phyloP scores from a whole-genome alignment of 2,888 invertebrate genomes.

The Timandra comae region DNA sequence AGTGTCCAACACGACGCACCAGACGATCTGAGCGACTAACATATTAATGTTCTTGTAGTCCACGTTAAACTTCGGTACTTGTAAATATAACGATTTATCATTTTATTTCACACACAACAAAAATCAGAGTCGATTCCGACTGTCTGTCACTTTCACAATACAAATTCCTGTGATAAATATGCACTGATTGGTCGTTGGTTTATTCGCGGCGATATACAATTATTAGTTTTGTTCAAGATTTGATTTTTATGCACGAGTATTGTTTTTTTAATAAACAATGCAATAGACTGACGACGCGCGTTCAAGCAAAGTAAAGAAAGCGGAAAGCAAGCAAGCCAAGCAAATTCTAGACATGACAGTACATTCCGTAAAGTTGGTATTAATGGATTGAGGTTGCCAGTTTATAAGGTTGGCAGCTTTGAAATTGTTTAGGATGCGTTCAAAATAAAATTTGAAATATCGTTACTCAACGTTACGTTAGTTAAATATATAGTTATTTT shows the following conservation, averaged over 20 bases:
- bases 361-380: constrained; percentile 44
- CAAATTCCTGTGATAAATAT: constrained; percentile 30
- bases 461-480: no score
- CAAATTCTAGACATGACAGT: constrained; percentile 59
- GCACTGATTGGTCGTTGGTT: constrained; percentile 25
- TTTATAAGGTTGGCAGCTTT: constrained; percentile 34
- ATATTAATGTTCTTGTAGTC: constrained; percentile 36
- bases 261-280: constrained; percentile 51
- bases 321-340: constrained; percentile 60
- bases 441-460: constrained; percentile 19
- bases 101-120: constrained; percentile 49
- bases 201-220: constrained; percentile 18
- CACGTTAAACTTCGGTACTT: constrained; percentile 52
- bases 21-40: constrained; percentile 35
- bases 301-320: constrained; percentile 66
- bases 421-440: constrained; percentile 32
- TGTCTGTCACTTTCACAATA: constrained; percentile 70
- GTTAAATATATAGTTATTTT: no score
- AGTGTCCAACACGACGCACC: constrained; percentile 50
- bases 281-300: constrained; percentile 63
- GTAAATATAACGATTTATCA: constrained; percentile 62
- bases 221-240: constrained; percentile 35
- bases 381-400: constrained; percentile 13
- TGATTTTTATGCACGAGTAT: constrained; percentile 43
- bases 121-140: constrained; percentile 50